Evolutionary conservation across 1,140 invertebrate species (phyloP).

Genomic region (Dendroctonus ponderosae): DNA sequence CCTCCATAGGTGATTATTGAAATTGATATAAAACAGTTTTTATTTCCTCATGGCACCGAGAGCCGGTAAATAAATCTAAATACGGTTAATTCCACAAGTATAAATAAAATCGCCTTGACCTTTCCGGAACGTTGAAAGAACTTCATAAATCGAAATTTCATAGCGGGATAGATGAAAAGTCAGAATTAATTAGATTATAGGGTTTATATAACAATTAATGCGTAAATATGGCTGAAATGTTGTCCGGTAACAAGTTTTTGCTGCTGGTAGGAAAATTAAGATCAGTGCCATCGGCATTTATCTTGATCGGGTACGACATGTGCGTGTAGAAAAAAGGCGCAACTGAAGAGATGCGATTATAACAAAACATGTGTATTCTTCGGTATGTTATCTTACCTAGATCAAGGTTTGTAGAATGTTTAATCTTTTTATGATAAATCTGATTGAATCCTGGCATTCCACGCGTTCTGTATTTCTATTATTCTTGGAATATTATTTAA

Average conservation of each 20-base stretch:
- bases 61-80: slow-evolving; percentile 26
- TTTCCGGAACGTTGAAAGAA: slow-evolving; percentile 2
- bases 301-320: slow-evolving; percentile 32
- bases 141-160: slow-evolving; percentile 22
- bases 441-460: slow-evolving; percentile 1
- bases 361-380: slow-evolving; percentile 33
- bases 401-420: slow-evolving; percentile 20
- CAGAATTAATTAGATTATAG: slow-evolving; percentile 30
- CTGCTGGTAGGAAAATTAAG: slow-evolving; percentile 27
- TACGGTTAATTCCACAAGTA: slow-evolving; percentile 16
- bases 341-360: slow-evolving; percentile 25
- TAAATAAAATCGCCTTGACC: slow-evolving; percentile 23
- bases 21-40: neutral
- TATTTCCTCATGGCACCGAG: slow-evolving; percentile 20
- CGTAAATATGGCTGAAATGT: slow-evolving; percentile 29
- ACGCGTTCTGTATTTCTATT: no score
- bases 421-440: slow-evolving; percentile 21
- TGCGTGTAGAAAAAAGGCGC: slow-evolving; percentile 23
- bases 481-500: no score
- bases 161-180: slow-evolving; percentile 26
- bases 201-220: slow-evolving; percentile 34
- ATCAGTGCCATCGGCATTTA: slow-evolving; percentile 29
- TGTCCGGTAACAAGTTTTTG: slow-evolving; percentile 25
- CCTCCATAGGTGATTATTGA: no score
- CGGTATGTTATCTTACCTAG: slow-evolving; percentile 25